Evolutionary conservation across 2,797 vertebrate species (phyloP).

Genomic region (Xenentodon cancila): DNA sequence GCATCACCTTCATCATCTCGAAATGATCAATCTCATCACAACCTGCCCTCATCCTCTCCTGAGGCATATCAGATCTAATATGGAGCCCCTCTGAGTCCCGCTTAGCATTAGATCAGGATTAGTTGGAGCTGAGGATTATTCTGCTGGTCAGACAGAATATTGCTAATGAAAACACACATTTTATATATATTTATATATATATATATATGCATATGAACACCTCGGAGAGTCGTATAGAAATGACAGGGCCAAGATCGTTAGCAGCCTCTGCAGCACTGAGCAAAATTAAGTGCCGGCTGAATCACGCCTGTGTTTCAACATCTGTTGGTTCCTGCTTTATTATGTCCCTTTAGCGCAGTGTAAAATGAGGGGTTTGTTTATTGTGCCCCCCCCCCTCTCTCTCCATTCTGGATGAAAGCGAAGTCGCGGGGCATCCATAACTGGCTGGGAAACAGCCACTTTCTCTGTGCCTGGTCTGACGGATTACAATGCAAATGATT

Average conservation of each 20-base stretch:
- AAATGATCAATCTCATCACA: conserved; percentile 39
- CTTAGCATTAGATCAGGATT: conserved; percentile 58
- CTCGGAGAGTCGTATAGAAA: conserved; percentile 29
- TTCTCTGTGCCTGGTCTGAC: conserved; percentile 42
- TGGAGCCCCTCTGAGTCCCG: conserved; percentile 29
- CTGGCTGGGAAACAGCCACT: conserved; percentile 47
- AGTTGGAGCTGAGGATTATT: conserved; percentile 63
- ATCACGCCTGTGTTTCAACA: conserved; percentile 51
- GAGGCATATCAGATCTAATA: conserved; percentile 50
- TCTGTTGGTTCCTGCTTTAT: conserved; percentile 71
- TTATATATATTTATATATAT: background rate
- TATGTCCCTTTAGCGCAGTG: conserved; percentile 62
- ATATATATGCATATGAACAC: conserved; percentile 2
- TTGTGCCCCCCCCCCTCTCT: conserved; percentile 6
- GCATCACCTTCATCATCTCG: conserved; percentile 36
- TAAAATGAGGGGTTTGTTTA: conserved; percentile 55
- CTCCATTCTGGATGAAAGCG: conserved; percentile 40
- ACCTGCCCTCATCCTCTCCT: conserved; percentile 27
- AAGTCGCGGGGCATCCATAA: conserved; percentile 37
- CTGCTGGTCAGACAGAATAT: conserved; percentile 43
- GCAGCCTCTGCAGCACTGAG: conserved; percentile 28
- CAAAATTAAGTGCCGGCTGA: conserved; percentile 44
- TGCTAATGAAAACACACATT: conserved; percentile 5
- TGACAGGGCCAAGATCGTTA: conserved; percentile 37
- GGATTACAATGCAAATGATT: conserved; percentile 69